Evolutionary conservation across 2,797 vertebrate species (phyloP).

Genomic region (Champsocephalus esox): DNA sequence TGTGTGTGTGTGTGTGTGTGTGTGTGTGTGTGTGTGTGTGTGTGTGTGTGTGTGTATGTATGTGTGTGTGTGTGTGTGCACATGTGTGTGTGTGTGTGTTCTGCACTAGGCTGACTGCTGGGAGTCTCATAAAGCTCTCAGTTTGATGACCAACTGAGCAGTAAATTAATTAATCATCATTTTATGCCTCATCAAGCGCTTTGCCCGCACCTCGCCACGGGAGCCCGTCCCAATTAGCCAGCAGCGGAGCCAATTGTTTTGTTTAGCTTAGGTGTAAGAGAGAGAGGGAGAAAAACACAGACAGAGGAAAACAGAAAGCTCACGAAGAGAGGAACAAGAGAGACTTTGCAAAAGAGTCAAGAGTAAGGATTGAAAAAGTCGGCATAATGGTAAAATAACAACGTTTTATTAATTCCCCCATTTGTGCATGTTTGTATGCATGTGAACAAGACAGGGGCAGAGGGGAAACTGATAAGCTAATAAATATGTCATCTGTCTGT

Average conservation of each 20-base stretch:
- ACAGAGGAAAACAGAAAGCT: conserved; percentile 75
- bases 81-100: conserved; percentile 19
- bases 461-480: conserved; percentile 92
- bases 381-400: conserved; percentile 6
- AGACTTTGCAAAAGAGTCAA: background rate
- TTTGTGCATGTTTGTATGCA: conserved; percentile 14
- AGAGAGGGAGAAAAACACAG: conserved; percentile 73
- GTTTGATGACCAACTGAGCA: conserved; percentile 98
- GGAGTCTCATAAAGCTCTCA: conserved; percentile 97
- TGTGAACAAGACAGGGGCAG: conserved; percentile 42
- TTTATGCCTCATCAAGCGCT: conserved; percentile 99
- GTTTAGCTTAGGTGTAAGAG: conserved; percentile 89
- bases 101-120: conserved; percentile 87
- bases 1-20: conserved; percentile 16
- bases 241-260: conserved; percentile 93
- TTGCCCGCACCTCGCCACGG: conserved; percentile 90
- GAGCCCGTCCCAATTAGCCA: conserved; percentile 92
- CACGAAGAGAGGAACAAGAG: conserved; percentile 67
- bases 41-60: conserved; percentile 14
- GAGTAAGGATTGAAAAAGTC: conserved; percentile 11
- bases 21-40: conserved; percentile 9
- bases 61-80: conserved; percentile 18
- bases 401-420: conserved; percentile 13
- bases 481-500: conserved; percentile 97
- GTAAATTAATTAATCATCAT: conserved; percentile 99